Evolutionary conservation across 2,797 vertebrate species (phyloP).

Genomic region (Rachycentron canadum): DNA sequence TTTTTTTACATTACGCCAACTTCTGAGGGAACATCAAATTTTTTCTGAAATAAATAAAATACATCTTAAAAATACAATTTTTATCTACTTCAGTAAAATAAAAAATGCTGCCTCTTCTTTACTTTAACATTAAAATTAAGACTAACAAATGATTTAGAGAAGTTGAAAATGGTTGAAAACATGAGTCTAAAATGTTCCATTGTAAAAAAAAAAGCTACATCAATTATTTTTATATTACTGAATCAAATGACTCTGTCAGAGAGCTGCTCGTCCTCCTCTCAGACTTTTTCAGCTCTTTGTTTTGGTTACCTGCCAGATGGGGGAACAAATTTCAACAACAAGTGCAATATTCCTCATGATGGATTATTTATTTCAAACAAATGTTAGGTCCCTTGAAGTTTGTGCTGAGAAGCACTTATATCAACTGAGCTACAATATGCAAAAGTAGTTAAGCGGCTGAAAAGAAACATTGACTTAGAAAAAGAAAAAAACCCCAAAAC

Average conservation of each 20-base stretch:
- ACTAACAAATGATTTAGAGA: too few relatives aligned
- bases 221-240: background rate
- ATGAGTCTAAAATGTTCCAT: too few relatives aligned
- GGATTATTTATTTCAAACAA: background rate
- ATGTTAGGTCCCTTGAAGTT: background rate
- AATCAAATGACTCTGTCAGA: background rate
- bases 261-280: background rate
- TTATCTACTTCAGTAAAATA: background rate
- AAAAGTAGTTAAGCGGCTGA: background rate
- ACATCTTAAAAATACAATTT: background rate
- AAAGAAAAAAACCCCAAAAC: background rate
- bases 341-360: background rate
- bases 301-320: background rate
- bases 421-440: background rate
- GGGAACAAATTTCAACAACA: background rate
- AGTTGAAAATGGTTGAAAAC: too few relatives aligned
- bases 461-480: background rate
- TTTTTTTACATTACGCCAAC: background rate
- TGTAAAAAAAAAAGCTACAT: background rate
- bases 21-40: background rate
- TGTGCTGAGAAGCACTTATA: background rate
- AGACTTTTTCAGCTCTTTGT: background rate
- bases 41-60: background rate
- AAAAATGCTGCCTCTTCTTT: background rate
- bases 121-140: background rate